Evolutionary conservation across 2,113 vertebrate species (phyloP).

Genomic region (Hippocampus comes): DNA sequence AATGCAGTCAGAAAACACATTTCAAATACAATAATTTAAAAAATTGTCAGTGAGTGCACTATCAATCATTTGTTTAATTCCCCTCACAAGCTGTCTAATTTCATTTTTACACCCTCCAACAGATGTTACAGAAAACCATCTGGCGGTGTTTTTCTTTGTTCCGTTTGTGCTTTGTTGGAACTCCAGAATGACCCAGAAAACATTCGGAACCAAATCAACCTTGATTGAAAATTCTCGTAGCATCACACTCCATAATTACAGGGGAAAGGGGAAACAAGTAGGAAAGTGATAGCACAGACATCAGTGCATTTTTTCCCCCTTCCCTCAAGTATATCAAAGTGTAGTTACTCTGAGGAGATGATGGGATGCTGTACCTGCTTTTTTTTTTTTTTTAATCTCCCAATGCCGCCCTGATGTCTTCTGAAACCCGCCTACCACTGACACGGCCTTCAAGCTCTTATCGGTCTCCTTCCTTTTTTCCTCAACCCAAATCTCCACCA

Average conservation of each 20-base stretch:
- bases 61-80: neutral
- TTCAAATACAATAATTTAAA: neutral
- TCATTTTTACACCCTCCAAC: neutral
- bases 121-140: neutral
- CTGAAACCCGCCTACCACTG: constrained; percentile 65
- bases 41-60: neutral
- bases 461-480: constrained; percentile 44
- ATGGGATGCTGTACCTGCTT: constrained; percentile 69
- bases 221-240: constrained; percentile 36
- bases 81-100: neutral
- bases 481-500: constrained; percentile 9
- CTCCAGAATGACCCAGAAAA: neutral
- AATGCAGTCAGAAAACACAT: neutral
- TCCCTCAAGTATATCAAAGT: constrained; percentile 69
- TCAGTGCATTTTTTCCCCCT: constrained; percentile 55
- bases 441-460: constrained; percentile 67
- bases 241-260: constrained; percentile 31
- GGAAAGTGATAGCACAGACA: constrained; percentile 57
- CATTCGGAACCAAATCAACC: constrained; percentile 17
- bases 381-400: constrained; percentile 55
- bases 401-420: constrained; percentile 70
- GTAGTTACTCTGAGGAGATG: constrained; percentile 64
- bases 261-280: constrained; percentile 17
- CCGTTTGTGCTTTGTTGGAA: neutral
- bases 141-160: neutral